Evolutionary conservation across 2,797 vertebrate species (phyloP), one percentile per base, ranked within the genome.

Genomic region (Crax fasciolata): DNA sequence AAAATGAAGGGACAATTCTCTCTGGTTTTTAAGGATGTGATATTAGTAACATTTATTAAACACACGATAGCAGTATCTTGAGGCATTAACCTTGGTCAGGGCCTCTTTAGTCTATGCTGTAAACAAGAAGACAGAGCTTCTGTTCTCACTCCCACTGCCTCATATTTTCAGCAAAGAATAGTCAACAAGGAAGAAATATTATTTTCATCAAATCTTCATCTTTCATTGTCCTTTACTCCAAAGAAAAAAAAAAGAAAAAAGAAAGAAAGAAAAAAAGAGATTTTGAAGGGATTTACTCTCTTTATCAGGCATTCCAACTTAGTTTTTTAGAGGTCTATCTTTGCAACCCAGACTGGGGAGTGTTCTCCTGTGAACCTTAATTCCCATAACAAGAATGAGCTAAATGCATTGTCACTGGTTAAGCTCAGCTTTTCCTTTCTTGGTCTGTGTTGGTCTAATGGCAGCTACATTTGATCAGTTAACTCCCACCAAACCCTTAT

Each of bases 11-110:
- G 27, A 75, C 46, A 88, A 27, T 1, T 62, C 13, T 61, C 19
- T 48, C 39, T 91, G 62, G 32, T 9, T 76, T 90, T 72, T 70
- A 78, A 48, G 41, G 49, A n/a, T 30, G 44, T 62, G n/a, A 51
- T 79, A 85, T 71, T 71, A 86, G 16, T 18, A 76, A 66, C 41
- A 63, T 91, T 81, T 81, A 48, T 96, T 93, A 86, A 91, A 44
- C 17, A 57, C 21, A 28, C 5, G 9, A 63, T 25, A 68, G n/a
- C 39, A 84, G 19, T n/a, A 52, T 54, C 43, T 39, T 82, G 57
- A 78, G 58, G 46, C 14, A 51, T 7, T 48, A 57, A 9, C 9
- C 10, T 81, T 52, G n/a, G 13, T 32, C 54, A 86, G 61, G 83
- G 1, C 4, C n/a, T 76, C 51, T 58, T 62, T 49, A 21, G 3